A percentile compares a stretch with the other conserved stretches of the same genome.
phyloP scores from a whole-genome alignment of 92 coral and sea anemone species.

The Porites cylindrica region DNA sequence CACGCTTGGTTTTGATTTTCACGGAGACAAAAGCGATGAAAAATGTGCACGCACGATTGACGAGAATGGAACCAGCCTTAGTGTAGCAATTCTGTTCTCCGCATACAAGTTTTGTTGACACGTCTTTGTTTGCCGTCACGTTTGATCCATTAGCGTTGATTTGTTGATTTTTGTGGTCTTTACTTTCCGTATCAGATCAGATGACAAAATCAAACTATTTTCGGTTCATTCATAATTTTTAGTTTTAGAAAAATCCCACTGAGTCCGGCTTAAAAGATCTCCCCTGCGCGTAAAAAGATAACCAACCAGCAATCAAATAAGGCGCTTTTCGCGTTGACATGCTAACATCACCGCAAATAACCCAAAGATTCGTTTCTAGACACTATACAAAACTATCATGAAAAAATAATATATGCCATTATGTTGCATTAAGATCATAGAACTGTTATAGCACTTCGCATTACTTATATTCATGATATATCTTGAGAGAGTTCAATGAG shows the following conservation, averaged over 20 bases:
- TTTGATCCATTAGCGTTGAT: constrained; percentile 85
- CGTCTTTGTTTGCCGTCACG: constrained; percentile 89
- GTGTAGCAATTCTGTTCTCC: constrained; percentile 7
- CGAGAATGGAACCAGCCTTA: constrained; percentile 14
- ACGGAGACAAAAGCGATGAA: constrained; percentile 8
- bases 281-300: background rate
- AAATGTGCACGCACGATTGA: background rate
- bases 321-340: constrained; percentile 1
- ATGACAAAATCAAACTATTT: background rate
- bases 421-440: background rate
- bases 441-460: background rate
- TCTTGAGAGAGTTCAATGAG: background rate
- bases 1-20: constrained; percentile 41
- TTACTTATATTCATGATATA: background rate
- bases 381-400: constrained; percentile 1
- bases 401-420: background rate
- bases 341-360: constrained; percentile 31
- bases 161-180: constrained; percentile 91
- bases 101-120: constrained; percentile 72
- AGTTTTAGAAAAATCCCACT: background rate
- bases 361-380: constrained; percentile 2
- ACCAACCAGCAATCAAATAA: background rate
- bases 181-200: constrained; percentile 34
- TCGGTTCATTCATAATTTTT: background rate
- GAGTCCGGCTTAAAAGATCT: background rate